Evolutionary conservation across 1,140 invertebrate species (phyloP).

Genomic region (Ladona fulva): DNA sequence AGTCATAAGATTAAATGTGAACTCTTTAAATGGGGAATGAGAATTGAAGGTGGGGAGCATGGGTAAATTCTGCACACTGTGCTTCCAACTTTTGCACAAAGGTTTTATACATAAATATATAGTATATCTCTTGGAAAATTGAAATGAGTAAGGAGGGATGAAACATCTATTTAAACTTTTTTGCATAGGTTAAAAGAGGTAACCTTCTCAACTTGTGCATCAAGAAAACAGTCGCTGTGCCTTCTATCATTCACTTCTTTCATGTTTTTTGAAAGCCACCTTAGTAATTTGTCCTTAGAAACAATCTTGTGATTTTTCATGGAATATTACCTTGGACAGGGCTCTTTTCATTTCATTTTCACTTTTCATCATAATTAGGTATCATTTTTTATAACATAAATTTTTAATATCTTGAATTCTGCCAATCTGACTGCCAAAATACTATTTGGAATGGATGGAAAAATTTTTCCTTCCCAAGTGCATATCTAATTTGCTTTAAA

Average conservation of each 20-base stretch:
- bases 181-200: neutral
- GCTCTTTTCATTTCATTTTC: neutral
- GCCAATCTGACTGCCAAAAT: neutral
- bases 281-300: neutral
- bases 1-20: neutral
- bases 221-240: neutral
- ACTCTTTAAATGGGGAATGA: neutral
- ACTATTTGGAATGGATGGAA: neutral
- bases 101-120: neutral
- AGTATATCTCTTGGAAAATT: neutral
- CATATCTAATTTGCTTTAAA: no score
- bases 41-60: neutral
- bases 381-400: neutral
- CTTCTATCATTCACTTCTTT: conserved; percentile 4
- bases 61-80: neutral
- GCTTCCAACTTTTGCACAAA: conserved; percentile 4
- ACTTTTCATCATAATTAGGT: neutral
- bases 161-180: conserved; percentile 4
- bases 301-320: neutral
- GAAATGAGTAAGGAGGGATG: neutral
- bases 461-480: no score
- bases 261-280: neutral
- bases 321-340: neutral
- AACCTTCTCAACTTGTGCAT: conserved; percentile 1
- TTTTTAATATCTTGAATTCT: neutral